These are phyloP conservation scores for Cyanoderma ruficeps DNA, from an alignment of 2,113 vertebrate genomes.

Conservation along the genomic window DNA sequence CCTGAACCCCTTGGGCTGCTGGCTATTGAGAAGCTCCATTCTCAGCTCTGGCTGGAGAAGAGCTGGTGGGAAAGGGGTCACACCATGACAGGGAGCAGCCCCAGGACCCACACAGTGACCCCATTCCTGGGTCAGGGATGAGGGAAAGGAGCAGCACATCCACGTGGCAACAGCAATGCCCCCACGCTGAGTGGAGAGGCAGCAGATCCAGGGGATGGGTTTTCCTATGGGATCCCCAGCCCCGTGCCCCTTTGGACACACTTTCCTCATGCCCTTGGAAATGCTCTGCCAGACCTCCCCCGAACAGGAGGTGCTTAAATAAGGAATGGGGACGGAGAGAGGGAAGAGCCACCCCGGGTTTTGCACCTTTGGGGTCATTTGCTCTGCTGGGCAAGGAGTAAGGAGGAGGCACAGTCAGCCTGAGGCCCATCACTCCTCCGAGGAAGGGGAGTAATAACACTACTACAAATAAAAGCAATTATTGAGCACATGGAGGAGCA, in stretches of 20 bases:
- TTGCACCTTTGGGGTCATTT: not conserved
- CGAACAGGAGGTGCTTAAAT: not conserved
- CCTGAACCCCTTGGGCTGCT: not conserved
- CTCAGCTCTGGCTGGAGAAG: not conserved
- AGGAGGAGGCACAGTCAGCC: not conserved
- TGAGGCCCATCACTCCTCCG: not conserved
- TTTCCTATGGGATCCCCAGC: not conserved
- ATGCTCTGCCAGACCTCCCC: not conserved
- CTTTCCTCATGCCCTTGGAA: not conserved
- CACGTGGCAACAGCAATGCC: not conserved
- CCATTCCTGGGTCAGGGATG: not conserved
- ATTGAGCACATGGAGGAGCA: not conserved
- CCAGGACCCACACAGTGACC: not conserved
- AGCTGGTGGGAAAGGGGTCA: not conserved
- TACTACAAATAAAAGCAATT: not conserved
- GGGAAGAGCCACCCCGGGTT: not conserved
- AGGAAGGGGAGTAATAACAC: not conserved
- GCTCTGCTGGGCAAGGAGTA: not conserved
- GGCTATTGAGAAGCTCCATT: not conserved
- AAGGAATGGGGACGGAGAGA: fast-evolving
- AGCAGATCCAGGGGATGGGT: not conserved
- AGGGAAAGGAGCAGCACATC: not conserved
- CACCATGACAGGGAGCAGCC: not conserved
- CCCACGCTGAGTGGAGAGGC: not conserved
- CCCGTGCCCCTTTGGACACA: fast-evolving